Evolutionary conservation across 35 echinoderm and acorn worm genomes (phyloP).

Genomic region (Anneissia japonica): DNA sequence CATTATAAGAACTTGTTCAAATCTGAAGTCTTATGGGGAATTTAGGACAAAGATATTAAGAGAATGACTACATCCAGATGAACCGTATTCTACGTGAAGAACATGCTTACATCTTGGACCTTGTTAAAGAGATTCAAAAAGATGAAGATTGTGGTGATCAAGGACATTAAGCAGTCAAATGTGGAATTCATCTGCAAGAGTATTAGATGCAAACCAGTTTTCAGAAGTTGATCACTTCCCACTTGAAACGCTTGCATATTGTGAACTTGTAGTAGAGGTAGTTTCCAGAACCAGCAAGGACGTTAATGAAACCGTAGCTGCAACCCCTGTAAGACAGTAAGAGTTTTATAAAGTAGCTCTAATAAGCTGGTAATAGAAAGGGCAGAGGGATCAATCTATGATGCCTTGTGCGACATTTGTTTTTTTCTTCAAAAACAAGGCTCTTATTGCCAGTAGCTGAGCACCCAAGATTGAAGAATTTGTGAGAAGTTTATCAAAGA

Average conservation of each 20-base stretch:
- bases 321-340: conserved; percentile 75
- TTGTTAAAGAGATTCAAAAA: no score
- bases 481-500: conserved; percentile 66
- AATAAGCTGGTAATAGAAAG: conserved; percentile 86
- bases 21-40: conserved; percentile 47
- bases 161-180: conserved; percentile 75
- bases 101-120: no score
- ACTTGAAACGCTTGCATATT: conserved; percentile 62
- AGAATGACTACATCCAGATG: no score
- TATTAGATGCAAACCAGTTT: conserved; percentile 77
- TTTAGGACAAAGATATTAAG: no score
- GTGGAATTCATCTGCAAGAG: conserved; percentile 88
- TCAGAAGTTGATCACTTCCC: conserved; percentile 89
- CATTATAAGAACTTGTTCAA: conserved; percentile 64
- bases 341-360: conserved; percentile 66
- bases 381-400: conserved; percentile 85
- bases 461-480: conserved; percentile 89
- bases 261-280: conserved; percentile 64
- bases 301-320: conserved; percentile 95
- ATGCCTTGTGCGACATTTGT: conserved; percentile 94
- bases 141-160: conserved; percentile 97
- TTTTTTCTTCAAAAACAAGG: conserved; percentile 84
- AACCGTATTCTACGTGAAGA: no score
- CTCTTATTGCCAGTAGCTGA: conserved; percentile 78
- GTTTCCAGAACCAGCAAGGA: conserved; percentile 80